These are phyloP conservation scores for Brachymystax lenok DNA, from an alignment of 2,797 vertebrate genomes.

Conservation along the genomic window DNA sequence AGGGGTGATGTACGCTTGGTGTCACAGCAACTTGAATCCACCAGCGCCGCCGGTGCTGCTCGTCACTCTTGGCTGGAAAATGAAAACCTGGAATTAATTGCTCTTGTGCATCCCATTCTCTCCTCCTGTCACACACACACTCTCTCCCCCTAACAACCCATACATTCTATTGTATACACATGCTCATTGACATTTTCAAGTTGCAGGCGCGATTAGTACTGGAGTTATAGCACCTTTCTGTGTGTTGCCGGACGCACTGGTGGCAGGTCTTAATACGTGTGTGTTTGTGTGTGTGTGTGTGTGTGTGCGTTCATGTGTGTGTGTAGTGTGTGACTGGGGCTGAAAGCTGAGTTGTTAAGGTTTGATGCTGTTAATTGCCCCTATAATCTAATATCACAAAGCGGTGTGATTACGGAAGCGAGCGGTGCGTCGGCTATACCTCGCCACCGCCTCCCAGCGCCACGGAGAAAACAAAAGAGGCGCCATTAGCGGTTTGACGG, in stretches of 20 bases:
- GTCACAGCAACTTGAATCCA: conserved; percentile 72
- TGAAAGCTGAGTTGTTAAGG: conserved; percentile 88
- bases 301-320: background rate
- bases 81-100: conserved; percentile 93
- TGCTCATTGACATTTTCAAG: conserved; percentile 88
- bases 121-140: conserved; percentile 61
- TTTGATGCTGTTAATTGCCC: conserved; percentile 97
- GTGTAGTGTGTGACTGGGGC: conserved; percentile 58
- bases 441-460: conserved; percentile 83
- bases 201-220: conserved; percentile 90
- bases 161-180: conserved; percentile 86
- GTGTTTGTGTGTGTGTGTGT: conserved; percentile 17
- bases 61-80: conserved; percentile 79
- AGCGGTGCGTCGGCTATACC: conserved; percentile 76
- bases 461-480: conserved; percentile 80
- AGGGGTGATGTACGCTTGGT: conserved; percentile 67
- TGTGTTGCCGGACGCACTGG: conserved; percentile 80
- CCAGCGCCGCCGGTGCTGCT: conserved; percentile 61
- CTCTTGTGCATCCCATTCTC: conserved; percentile 83
- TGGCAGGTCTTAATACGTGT: conserved; percentile 51
- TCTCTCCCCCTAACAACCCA: conserved; percentile 71
- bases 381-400: conserved; percentile 99
- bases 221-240: conserved; percentile 92
- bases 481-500: conserved; percentile 90
- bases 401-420: conserved; percentile 79